Conservation (phyloP, 2,888 invertebrate species). For the Trichopoda pennipes region DNA sequence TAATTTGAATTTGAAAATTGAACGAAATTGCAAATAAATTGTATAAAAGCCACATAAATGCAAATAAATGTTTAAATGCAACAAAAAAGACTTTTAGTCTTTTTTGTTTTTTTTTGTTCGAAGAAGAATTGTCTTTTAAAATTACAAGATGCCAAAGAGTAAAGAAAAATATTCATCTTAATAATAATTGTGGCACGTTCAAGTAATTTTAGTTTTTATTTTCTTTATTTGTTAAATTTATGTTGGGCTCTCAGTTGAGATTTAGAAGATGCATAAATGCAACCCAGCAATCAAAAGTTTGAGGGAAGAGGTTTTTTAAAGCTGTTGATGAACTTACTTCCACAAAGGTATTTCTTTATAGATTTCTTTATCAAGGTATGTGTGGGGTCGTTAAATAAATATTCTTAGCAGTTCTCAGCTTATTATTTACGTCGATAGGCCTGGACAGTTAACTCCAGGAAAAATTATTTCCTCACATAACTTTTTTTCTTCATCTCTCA, state of each 20-base stretch:
- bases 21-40: conserved; percentile 69
- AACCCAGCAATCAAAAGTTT: conserved; percentile 32
- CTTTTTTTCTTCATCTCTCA: too few species aligned
- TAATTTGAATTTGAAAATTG: conserved; percentile 67
- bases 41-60: conserved; percentile 68
- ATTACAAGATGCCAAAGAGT: conserved; percentile 42
- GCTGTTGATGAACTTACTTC: too few species aligned
- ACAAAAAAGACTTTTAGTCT: neutral
- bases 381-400: too few species aligned
- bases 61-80: conserved; percentile 54
- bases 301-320: neutral
- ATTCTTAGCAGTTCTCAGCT: too few species aligned
- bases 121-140: conserved; percentile 42
- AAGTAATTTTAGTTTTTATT: conserved; percentile 65
- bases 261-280: neutral
- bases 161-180: conserved; percentile 41
- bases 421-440: too few species aligned
- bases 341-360: too few species aligned
- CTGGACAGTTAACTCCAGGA: too few species aligned
- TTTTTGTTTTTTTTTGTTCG: neutral
- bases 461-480: too few species aligned
- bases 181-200: conserved; percentile 71
- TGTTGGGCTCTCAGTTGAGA: conserved; percentile 1
- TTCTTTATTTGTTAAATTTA: conserved; percentile 34
- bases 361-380: too few species aligned